Base-by-base conservation (phyloP, 2,113 vertebrate species). In the Leucoraja erinaceus region DNA sequence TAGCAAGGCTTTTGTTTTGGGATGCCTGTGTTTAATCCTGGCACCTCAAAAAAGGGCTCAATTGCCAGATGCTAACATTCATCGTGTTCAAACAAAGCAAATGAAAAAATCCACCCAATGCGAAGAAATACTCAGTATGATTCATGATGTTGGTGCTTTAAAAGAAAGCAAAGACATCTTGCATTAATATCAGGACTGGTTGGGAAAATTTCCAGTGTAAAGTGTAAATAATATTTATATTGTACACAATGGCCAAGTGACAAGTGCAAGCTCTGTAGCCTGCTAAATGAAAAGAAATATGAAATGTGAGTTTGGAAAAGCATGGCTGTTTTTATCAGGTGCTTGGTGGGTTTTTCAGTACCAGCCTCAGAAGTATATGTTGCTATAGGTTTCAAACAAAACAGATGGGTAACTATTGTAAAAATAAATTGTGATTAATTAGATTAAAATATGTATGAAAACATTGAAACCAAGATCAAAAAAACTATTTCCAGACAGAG, bases 381-480 rank as follows among this genome's bases (percentile, higher is more conserved):
- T 33, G 68, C 70, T 90, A 66, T 54, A 91, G 68, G 61, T 72
- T 91, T 91, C 90, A 70, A 91, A 72, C 90, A 70, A 72, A 91
- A 70, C 90, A 91, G 90, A 91, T 91, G 33, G 90, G 63, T 38
- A 72, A 91, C 90, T 54, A 54, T 72, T 72, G 90, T 72, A 91
- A 70, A 91, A 91, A 91, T 91, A 70, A 72, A 91, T 91, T 91
- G 88, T 91, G 66, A 91, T 91, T 91, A 72, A 91, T 72, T 91
- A 54, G 90, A 91, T 91, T 91, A 91, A 91, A 91, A 70, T 16
- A 9, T 47, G 90, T 70, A 74, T 72, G 90, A 91, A 68, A 91
- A 91, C 90, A 72, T 72, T 72, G 66, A 91, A 72, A 72, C 66
- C 38, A 47, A 72, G 90, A 91, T 91, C 90, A 91, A 91, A 91